These are phyloP conservation scores for Goniozus legneri DNA, from an alignment of 1,140 invertebrate species.

Conservation along the genomic window DNA sequence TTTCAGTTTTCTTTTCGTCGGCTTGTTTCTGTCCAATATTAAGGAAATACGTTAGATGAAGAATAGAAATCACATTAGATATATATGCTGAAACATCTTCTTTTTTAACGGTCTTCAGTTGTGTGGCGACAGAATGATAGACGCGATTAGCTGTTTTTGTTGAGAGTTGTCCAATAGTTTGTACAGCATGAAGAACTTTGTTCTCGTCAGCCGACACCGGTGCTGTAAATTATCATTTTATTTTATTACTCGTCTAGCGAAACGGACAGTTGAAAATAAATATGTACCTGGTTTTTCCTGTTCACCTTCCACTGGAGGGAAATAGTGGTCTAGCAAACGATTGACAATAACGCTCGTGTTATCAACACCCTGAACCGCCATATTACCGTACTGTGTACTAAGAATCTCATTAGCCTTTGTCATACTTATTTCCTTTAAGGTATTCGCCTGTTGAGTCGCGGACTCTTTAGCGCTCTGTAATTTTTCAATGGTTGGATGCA, in stretches of 20 bases:
- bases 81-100: slow-evolving; percentile 66
- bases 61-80: slow-evolving; percentile 62
- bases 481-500: slow-evolving; percentile 63
- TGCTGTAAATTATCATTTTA: slow-evolving; percentile 36
- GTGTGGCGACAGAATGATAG: slow-evolving; percentile 64
- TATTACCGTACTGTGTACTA: slow-evolving; percentile 63
- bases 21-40: slow-evolving; percentile 38
- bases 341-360: slow-evolving; percentile 63
- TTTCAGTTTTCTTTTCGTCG: slow-evolving; percentile 1
- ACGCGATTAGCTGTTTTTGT: slow-evolving; percentile 69
- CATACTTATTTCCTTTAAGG: slow-evolving; percentile 66
- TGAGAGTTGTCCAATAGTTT: slow-evolving; percentile 70
- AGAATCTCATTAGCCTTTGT: slow-evolving; percentile 70
- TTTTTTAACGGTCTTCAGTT: slow-evolving; percentile 62
- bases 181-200: slow-evolving; percentile 67
- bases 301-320: slow-evolving; percentile 60
- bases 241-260: background rate
- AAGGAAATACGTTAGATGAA: slow-evolving; percentile 63
- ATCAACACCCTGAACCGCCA: slow-evolving; percentile 65
- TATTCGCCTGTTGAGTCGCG: slow-evolving; percentile 62
- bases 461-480: slow-evolving; percentile 57
- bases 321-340: slow-evolving; percentile 65
- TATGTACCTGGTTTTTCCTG: slow-evolving; percentile 52
- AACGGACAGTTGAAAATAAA: background rate
- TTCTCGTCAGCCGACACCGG: slow-evolving; percentile 62